phyloP scores from a whole-genome alignment of 64 coral and sea anemone species.

The Stylophora pistillata region DNA sequence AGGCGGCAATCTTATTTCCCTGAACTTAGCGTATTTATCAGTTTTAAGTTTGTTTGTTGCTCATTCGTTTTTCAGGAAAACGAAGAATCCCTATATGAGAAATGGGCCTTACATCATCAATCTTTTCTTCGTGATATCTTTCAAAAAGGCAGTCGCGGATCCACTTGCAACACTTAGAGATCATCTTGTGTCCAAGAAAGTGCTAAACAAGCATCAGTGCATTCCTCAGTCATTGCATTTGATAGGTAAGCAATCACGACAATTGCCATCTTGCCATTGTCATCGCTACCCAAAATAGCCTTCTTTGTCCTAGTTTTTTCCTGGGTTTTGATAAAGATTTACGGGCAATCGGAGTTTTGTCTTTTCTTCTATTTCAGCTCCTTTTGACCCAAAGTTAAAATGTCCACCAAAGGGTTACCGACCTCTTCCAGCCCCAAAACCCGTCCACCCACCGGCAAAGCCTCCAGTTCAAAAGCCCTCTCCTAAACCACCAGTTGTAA shows the following conservation, averaged over 20 bases:
- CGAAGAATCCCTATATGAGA: conserved; percentile 46
- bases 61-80: conserved; percentile 14
- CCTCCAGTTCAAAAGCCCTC: not conserved
- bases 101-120: conserved; percentile 49
- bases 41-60: not conserved
- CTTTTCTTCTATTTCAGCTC: not conserved
- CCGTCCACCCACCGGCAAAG: not conserved
- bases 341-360: no score
- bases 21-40: not conserved
- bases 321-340: no score
- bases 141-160: conserved; percentile 77
- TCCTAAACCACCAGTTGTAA: not conserved
- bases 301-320: no score
- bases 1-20: no score
- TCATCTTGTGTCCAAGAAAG: conserved; percentile 35
- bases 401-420: conserved; percentile 75
- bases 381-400: conserved; percentile 4
- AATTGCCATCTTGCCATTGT: not conserved
- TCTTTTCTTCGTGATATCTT: conserved; percentile 70
- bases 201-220: conserved; percentile 1
- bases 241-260: conserved; percentile 59
- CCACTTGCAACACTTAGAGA: conserved; percentile 78
- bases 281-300: not conserved
- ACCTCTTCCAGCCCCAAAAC: conserved; percentile 40
- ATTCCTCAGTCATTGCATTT: conserved; percentile 62